A percentile compares a stretch with the other conserved stretches of the same genome.
Conservation (phyloP, 2,113 vertebrate genomes). For the Hippolais icterina region DNA sequence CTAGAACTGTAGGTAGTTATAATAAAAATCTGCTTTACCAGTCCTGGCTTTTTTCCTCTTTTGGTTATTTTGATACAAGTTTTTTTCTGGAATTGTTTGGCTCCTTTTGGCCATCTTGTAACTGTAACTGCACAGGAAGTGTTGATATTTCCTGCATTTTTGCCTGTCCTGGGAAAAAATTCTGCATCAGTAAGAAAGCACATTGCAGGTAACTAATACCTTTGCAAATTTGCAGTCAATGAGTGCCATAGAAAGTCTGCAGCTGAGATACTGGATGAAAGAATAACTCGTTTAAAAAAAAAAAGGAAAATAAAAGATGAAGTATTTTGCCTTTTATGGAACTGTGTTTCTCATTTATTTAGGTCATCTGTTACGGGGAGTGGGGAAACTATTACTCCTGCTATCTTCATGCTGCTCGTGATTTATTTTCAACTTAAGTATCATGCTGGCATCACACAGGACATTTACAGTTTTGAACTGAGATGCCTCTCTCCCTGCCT, state of each 20-base stretch:
- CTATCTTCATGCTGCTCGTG: conserved; percentile 1
- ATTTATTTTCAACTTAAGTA: conserved; percentile 29
- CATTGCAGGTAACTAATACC: neutral
- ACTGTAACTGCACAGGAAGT: neutral
- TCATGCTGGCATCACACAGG: conserved; percentile 35
- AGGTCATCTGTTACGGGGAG: neutral
- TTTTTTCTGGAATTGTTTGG: neutral
- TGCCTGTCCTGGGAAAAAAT: neutral
- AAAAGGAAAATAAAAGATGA: neutral
- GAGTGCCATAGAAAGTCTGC: neutral
- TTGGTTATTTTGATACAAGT: neutral
- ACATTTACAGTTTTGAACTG: neutral
- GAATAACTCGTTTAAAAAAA: neutral
- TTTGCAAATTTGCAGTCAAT: neutral
- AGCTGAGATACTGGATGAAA: neutral
- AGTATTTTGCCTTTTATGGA: neutral
- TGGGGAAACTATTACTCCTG: neutral
- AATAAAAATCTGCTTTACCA: neutral
- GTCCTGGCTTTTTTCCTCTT: neutral
- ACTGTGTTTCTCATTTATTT: conserved; percentile 11
- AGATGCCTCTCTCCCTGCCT: neutral
- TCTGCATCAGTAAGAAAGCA: neutral
- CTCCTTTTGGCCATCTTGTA: neutral
- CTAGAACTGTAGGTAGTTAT: neutral
- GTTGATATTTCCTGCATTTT: neutral